Base-by-base conservation (phyloP, 1,140 invertebrate species). In the Geopemphigus sp. region DNA sequence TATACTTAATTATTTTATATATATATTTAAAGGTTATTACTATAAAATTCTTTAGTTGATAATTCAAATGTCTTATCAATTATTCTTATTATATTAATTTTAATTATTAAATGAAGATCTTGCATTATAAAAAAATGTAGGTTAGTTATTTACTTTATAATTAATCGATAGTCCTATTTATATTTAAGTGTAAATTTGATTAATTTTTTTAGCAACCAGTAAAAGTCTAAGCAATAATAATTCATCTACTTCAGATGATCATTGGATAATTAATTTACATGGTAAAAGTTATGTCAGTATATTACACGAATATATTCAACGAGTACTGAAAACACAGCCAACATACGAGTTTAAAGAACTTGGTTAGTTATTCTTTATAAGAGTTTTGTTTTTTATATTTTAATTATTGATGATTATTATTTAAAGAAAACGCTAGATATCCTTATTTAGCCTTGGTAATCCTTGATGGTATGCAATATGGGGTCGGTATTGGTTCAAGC, bases 281-380 rank as follows among this genome's bases (percentile, higher is more conserved):
- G 94, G 93, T n/a, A 95, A 95, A 85, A 95, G 93, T 83, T 96
- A 94, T 84, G 93, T 98, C n/a, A 97, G 95, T 84, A 97, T 98
- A 84, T 88, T 98, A 74, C 96, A 98, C 84, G 96, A 98, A 86
- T 98, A 98, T 87, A 94, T 97, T 39, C 95, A 97, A 83, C 94
- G 96, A 85, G 94, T 95, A 14, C 87, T 97, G 73, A 94, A 95
- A 85, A 94, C 95, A 80, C 95, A 98, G 83, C 96, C 96, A 5
- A 92, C 91, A 12, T 98, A 98, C 86, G 90, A 93, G 85, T 98
- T 96, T 85, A 93, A 93, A 84, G 95, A 98, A 89, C 87, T 97
- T 82, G 92, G 92, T 92, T 29, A 3, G 29, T 85, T 39, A 39
- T 39, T 39, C 3, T 39, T 39, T 8, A 39, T 8, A 39, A 3